A percentile compares a stretch with the other conserved stretches of the same genome.
phyloP scores from a whole-genome alignment of 2,797 vertebrate genomes.

The Ctenochaetus hawaiiensis region DNA sequence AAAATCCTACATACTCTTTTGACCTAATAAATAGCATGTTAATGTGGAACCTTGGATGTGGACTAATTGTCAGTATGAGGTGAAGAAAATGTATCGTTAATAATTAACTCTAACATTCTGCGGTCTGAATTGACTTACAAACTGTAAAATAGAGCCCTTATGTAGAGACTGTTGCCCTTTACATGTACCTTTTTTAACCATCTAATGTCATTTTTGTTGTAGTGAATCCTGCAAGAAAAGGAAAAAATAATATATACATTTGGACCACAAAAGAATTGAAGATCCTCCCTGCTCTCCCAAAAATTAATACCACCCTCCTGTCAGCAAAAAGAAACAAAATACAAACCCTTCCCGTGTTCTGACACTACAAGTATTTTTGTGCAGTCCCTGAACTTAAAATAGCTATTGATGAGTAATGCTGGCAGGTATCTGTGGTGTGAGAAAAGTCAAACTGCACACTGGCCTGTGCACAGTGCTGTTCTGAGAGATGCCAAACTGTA shows the following conservation, averaged over 20 bases:
- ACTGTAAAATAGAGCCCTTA: neutral
- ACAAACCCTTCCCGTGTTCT: neutral
- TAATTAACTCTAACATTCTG: too few relatives aligned
- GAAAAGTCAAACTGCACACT: constrained; percentile 18
- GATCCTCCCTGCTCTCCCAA: neutral
- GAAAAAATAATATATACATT: neutral
- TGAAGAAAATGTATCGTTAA: too few relatives aligned
- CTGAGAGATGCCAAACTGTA: constrained; percentile 7
- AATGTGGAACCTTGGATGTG: too few relatives aligned
- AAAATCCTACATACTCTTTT: too few relatives aligned
- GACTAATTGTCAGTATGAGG: too few relatives aligned
- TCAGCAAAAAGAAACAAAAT: neutral
- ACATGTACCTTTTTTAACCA: too few relatives aligned
- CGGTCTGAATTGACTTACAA: neutral
- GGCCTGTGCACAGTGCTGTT: constrained; percentile 22
- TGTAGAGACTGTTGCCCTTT: neutral
- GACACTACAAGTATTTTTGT: neutral
- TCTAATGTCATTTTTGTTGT: too few relatives aligned
- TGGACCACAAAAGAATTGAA: neutral
- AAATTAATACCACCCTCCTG: neutral
- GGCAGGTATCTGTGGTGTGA: constrained; percentile 6
- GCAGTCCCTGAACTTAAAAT: constrained; percentile 11
- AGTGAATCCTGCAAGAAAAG: neutral
- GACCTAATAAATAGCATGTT: too few relatives aligned
- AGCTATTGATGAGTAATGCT: constrained; percentile 1